phyloP scores from a whole-genome alignment of 2,113 vertebrate species.

The Neofelis nebulosa region DNA sequence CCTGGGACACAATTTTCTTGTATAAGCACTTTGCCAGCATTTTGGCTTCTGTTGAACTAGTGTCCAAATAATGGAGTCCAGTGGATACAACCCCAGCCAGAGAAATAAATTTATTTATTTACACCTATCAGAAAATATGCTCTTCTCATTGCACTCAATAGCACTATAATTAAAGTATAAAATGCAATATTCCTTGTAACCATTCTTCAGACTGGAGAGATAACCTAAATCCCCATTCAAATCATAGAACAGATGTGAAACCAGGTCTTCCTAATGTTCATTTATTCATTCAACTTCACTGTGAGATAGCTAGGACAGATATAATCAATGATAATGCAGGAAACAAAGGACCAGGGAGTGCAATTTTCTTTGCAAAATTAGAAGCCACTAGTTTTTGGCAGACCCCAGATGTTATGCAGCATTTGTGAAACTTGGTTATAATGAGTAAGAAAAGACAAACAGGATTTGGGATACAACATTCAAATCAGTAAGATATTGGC shows the following conservation, averaged over 20 bases:
- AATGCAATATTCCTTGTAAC: neutral
- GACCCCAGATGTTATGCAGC: neutral
- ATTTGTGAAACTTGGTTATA: neutral
- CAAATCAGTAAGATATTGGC: neutral
- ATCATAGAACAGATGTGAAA: neutral
- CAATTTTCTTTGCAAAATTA: conserved; percentile 9
- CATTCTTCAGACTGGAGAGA: neutral
- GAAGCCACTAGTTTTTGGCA: neutral
- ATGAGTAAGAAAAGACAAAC: neutral
- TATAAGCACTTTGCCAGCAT: neutral
- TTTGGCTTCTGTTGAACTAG: neutral
- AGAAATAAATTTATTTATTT: neutral
- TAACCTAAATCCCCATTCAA: neutral
- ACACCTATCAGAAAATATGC: neutral
- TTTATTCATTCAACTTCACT: neutral
- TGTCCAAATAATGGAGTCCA: neutral
- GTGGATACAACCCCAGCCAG: neutral
- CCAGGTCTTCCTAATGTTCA: neutral
- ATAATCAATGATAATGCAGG: neutral
- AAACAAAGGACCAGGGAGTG: neutral
- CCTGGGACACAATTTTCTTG: neutral
- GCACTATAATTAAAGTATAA: neutral
- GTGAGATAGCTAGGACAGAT: neutral
- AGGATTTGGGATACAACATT: neutral
- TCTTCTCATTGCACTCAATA: neutral